Percentiles rank a stretch among this genome's conserved stretches.
phyloP scores from a whole-genome alignment of 2,797 vertebrate species.

The Acipenser ruthenus region DNA sequence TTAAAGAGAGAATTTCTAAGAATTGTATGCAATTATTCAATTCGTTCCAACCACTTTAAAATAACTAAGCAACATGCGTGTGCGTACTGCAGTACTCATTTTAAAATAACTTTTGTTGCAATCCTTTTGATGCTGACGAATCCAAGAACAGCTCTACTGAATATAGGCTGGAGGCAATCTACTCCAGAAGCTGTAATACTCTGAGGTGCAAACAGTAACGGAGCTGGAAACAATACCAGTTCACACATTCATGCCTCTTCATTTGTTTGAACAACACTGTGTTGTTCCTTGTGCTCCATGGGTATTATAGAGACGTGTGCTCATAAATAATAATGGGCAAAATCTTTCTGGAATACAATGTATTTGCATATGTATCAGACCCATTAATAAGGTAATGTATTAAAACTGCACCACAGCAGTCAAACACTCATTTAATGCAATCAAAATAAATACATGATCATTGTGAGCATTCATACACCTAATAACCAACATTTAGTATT shows the following conservation, averaged over 20 bases:
- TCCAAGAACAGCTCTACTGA: background rate
- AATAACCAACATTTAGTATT: too few relatives aligned
- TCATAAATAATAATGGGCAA: conserved; percentile 15
- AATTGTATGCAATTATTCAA: too few relatives aligned
- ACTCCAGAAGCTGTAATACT: background rate
- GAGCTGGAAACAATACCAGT: conserved; percentile 1
- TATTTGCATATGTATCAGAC: too few relatives aligned
- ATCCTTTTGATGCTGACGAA: too few relatives aligned
- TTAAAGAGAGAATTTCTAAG: too few relatives aligned
- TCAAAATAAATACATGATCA: background rate
- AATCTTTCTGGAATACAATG: background rate
- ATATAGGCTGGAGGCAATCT: background rate
- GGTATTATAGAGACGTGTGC: background rate
- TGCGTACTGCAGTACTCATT: too few relatives aligned
- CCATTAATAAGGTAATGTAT: background rate
- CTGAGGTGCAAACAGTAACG: conserved; percentile 5
- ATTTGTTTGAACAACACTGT: conserved; percentile 11
- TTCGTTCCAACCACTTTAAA: too few relatives aligned
- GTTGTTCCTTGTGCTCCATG: background rate
- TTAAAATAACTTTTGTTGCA: too few relatives aligned
- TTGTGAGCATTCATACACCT: background rate
- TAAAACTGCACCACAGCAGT: background rate
- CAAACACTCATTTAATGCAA: background rate
- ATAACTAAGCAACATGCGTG: too few relatives aligned
- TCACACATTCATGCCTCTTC: background rate